Evolutionary conservation across 2,797 vertebrate genomes (phyloP).

Genomic region (Pitangus sulphuratus): DNA sequence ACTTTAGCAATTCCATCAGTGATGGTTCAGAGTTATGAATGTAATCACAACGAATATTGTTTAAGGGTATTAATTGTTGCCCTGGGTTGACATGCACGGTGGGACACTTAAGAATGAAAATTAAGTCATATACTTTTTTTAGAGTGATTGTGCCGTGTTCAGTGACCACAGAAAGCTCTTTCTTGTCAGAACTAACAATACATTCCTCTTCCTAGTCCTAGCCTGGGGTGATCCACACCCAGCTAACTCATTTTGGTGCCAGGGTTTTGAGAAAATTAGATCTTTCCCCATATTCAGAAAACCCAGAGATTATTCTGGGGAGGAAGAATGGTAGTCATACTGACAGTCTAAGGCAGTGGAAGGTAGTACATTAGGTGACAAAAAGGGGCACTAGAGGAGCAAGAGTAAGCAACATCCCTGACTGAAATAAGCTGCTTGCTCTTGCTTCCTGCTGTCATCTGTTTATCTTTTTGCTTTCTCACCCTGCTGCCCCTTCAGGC

Average conservation of each 20-base stretch:
- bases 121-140: neutral
- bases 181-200: neutral
- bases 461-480: neutral
- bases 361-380: neutral
- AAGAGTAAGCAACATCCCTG: neutral
- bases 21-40: neutral
- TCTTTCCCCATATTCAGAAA: neutral
- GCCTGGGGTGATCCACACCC: no score
- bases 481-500: neutral
- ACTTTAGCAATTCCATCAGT: neutral
- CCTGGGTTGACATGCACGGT: neutral
- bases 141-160: neutral
- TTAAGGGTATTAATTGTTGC: neutral
- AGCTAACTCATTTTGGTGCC: neutral
- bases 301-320: neutral
- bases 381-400: neutral
- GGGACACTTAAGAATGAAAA: neutral
- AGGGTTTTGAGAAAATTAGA: neutral
- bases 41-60: neutral
- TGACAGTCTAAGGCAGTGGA: neutral
- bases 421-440: neutral
- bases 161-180: neutral
- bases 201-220: neutral
- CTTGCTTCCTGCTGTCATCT: neutral
- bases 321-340: fast-evolving